A percentile compares a stretch with the other conserved stretches of the same genome.
Conservation (phyloP, 2,888 invertebrate genomes). For the Apotomis betuletana region DNA sequence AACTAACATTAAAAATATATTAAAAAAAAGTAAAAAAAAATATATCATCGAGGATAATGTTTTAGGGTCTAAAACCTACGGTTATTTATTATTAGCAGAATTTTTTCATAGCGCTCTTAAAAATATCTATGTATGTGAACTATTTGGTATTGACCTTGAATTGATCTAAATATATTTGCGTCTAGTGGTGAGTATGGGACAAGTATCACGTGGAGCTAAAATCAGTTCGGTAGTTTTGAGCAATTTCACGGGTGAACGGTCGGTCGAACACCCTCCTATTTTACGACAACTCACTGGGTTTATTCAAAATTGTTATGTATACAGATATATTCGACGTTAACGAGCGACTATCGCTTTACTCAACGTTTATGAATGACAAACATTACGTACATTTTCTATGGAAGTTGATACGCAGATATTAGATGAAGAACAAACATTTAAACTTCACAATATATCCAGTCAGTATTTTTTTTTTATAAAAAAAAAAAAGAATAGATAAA, state of each 20-base stretch:
- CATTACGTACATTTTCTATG: not conserved
- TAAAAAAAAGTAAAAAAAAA: no score
- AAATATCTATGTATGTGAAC: conserved; percentile 2
- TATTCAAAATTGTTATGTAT: conserved; percentile 27
- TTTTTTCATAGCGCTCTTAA: not conserved
- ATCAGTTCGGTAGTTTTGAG: conserved; percentile 40
- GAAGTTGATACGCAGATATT: not conserved
- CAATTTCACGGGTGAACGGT: conserved; percentile 40
- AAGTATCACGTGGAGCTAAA: conserved; percentile 9
- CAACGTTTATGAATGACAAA: not conserved
- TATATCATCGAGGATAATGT: no score
- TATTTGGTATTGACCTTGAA: conserved; percentile 32
- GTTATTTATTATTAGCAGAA: no score
- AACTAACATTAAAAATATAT: no score
- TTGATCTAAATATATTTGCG: conserved; percentile 16
- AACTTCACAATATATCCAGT: no score
- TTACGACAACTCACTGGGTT: conserved; percentile 33
- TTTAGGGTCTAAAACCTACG: no score
- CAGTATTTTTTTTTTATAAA: no score
- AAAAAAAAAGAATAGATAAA: no score
- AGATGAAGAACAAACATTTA: no score
- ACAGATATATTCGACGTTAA: not conserved
- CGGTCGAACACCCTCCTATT: conserved; percentile 37
- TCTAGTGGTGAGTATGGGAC: conserved; percentile 11
- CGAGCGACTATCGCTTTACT: not conserved